Percentiles rank a stretch among this genome's conserved stretches.
These are phyloP conservation scores for Macrocentrus cingulum DNA, from an alignment of 1,140 invertebrate species.

Conservation along the genomic window DNA sequence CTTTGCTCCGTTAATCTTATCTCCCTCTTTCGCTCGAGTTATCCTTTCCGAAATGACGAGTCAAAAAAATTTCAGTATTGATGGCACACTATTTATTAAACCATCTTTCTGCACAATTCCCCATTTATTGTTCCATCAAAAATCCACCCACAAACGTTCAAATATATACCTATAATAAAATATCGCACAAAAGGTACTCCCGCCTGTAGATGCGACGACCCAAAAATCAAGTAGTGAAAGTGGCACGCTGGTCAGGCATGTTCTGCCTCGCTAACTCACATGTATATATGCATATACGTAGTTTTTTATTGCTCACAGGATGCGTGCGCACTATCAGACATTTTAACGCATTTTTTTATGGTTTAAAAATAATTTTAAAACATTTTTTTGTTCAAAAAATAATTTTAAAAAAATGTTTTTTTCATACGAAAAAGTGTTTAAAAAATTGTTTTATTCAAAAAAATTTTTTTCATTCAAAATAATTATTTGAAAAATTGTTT, in stretches of 20 bases:
- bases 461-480: too few relatives aligned
- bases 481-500: too few relatives aligned
- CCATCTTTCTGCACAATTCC: too few relatives aligned
- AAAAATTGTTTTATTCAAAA: too few relatives aligned
- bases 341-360: too few relatives aligned
- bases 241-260: constrained; percentile 55
- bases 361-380: too few relatives aligned
- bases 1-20: constrained; percentile 18
- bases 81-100: neutral
- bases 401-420: too few relatives aligned
- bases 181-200: constrained; percentile 11
- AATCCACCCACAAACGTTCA: too few relatives aligned
- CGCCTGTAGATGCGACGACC: constrained; percentile 50
- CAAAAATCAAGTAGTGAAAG: constrained; percentile 58
- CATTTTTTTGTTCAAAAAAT: too few relatives aligned
- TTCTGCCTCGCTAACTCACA: constrained; percentile 40
- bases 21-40: neutral
- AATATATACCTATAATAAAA: too few relatives aligned
- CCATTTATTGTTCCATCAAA: too few relatives aligned
- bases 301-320: constrained; percentile 4
- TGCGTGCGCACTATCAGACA: neutral
- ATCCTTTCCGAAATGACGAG: neutral
- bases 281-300: constrained; percentile 12
- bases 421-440: too few relatives aligned
- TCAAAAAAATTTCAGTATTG: neutral